Base-by-base conservation (phyloP, 2,113 vertebrate genomes). In the Gavia stellata region DNA sequence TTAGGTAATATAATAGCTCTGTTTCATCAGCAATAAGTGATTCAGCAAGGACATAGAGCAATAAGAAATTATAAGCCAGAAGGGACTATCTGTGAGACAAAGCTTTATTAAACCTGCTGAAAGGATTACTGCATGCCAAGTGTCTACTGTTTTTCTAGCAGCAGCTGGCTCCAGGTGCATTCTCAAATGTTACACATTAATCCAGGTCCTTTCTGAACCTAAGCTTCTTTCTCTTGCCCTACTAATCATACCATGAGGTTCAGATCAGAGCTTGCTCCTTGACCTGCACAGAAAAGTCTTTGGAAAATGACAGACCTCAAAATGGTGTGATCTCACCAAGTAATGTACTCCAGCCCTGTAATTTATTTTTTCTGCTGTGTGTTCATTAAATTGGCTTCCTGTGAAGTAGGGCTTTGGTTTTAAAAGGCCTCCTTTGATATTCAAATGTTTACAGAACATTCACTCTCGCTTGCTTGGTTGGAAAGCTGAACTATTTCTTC, bases 401-500 rank as follows among this genome's bases (percentile, higher is more conserved):
- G 25, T 94, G 55, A 96, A 97, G 94, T 49, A 63, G 42, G 7
- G 44, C 23, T 94, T 88, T 73, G 18, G 38, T 90, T 95, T 90
- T 88, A 56, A 92, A 82, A 81, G 36, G 45, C 40, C 9, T 94
- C 26, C 55, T 97, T 97, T 97, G 91, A 96, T 88, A 94, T 86
- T 86, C 36, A 96, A 68, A 92, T 92, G 16, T 91, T 97, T 92
- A 91, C 34, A 94, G 55, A 97, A 68, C 13, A 62, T 85, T 93
- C 87, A 44, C 14, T 94, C 44, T 49, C 10, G 20, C n/a, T 67
- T 85, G 33, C 67, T 61, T 94, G 28, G 34, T 61, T 93, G 73
- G 80, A 92, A 95, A 88, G 23, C 61, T 86, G 75, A 44, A 79
- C 17, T 66, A 31, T 80, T 71, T 96, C 50, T 82, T 86, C n/a